Evolutionary conservation across 2,113 vertebrate species (phyloP).

Genomic region (Prietella phreatophila): DNA sequence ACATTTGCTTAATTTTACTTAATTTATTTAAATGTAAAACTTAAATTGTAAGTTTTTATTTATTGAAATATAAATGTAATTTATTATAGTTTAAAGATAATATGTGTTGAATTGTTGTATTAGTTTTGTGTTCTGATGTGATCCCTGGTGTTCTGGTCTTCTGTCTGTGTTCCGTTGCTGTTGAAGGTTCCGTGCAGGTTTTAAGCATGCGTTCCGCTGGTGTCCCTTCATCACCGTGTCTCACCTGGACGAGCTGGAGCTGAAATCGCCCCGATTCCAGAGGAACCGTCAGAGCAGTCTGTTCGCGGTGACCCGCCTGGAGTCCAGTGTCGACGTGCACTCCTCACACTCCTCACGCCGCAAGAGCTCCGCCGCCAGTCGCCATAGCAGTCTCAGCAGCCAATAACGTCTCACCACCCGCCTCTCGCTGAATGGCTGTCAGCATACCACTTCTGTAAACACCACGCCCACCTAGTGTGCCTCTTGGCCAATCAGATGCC

Average conservation of each 20-base stretch:
- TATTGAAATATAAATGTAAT: neutral
- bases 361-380: conserved; percentile 34
- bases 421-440: conserved; percentile 8
- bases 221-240: conserved; percentile 48
- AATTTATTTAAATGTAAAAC: no score
- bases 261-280: conserved; percentile 27
- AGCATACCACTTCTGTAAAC: neutral
- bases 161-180: neutral
- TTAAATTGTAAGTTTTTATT: neutral
- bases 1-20: no score
- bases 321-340: conserved; percentile 15
- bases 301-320: conserved; percentile 36
- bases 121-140: neutral
- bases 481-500: neutral
- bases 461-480: neutral
- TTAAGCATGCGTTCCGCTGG: conserved; percentile 43
- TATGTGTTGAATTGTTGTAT: neutral
- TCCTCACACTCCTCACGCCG: conserved; percentile 19
- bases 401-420: conserved; percentile 16
- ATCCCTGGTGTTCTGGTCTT: neutral
- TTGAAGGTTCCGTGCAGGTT: conserved; percentile 43
- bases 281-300: conserved; percentile 43
- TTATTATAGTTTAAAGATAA: neutral
- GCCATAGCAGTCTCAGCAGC: conserved; percentile 22
- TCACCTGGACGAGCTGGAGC: conserved; percentile 43